Evolutionary conservation across 2,888 invertebrate species (phyloP).

Genomic region (Lepidocyrtoides sp.): DNA sequence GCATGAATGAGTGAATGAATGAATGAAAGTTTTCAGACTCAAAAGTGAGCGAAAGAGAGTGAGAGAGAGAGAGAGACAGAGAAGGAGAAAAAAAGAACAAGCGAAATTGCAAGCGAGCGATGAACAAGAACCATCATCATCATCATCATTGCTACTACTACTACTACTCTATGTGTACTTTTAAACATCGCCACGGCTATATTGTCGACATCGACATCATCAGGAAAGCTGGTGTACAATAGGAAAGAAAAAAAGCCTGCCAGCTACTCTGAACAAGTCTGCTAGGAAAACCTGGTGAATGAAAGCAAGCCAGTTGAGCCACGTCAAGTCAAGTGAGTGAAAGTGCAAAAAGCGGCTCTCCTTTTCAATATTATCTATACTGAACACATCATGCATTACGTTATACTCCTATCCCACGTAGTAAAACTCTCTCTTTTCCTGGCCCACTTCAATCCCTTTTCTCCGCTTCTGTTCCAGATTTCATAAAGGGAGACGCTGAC

Average conservation of each 20-base stretch:
- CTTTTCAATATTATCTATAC: conserved; percentile 43
- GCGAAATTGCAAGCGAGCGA: conserved; percentile 43
- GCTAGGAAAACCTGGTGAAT: conserved; percentile 54
- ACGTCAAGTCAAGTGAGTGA: conserved; percentile 74
- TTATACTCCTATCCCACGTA: not conserved
- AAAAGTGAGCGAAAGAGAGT: conserved; percentile 11
- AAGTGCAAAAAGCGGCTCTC: conserved; percentile 73
- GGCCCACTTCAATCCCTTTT: conserved; percentile 67
- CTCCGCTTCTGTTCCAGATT: conserved; percentile 61
- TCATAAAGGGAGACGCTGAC: conserved; percentile 60
- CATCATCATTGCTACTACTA: not conserved
- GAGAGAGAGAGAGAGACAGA: not conserved
- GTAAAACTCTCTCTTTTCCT: conserved; percentile 50
- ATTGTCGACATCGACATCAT: conserved; percentile 57
- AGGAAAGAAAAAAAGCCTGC: conserved; percentile 54
- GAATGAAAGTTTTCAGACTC: conserved; percentile 39
- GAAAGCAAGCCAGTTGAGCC: conserved; percentile 62
- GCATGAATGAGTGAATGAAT: conserved; percentile 59
- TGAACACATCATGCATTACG: not conserved
- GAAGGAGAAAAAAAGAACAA: conserved; percentile 23
- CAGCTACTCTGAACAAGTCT: conserved; percentile 37
- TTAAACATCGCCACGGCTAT: conserved; percentile 12
- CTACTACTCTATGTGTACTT: no score
- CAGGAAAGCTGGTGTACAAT: not conserved
- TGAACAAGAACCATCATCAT: conserved; percentile 62